These are phyloP conservation scores for Falco columbarius DNA, from an alignment of 2,797 vertebrate genomes.

Conservation along the genomic window DNA sequence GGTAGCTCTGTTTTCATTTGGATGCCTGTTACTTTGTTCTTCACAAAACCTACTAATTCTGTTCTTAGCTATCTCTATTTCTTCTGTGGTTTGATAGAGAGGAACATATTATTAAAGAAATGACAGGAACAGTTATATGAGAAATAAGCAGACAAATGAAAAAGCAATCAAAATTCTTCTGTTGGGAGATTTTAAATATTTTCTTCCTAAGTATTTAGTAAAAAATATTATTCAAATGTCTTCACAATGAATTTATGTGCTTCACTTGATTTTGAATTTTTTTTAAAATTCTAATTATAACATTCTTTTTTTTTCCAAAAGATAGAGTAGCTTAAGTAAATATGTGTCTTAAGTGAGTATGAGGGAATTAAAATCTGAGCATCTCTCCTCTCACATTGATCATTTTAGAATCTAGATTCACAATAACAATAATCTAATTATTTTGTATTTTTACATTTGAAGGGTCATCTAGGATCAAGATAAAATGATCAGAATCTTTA, in stretches of 20 bases:
- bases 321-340: background rate
- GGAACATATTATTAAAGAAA: background rate
- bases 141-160: background rate
- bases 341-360: background rate
- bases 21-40: background rate
- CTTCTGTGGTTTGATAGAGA: background rate
- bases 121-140: background rate
- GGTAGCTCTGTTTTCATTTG: background rate
- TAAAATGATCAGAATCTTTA: background rate
- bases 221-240: background rate
- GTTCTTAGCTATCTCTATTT: background rate
- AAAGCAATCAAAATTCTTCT: background rate
- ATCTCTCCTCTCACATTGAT: fast-evolving
- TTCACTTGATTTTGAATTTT: background rate
- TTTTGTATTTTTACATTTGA: background rate
- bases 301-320: background rate
- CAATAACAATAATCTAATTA: background rate
- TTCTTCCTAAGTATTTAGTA: background rate
- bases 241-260: background rate
- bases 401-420: background rate
- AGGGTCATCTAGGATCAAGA: background rate
- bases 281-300: background rate
- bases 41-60: background rate
- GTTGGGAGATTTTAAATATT: background rate
- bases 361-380: background rate